phyloP scores from a whole-genome alignment of 2,888 invertebrate genomes.

The Aspidiotus destructor region DNA sequence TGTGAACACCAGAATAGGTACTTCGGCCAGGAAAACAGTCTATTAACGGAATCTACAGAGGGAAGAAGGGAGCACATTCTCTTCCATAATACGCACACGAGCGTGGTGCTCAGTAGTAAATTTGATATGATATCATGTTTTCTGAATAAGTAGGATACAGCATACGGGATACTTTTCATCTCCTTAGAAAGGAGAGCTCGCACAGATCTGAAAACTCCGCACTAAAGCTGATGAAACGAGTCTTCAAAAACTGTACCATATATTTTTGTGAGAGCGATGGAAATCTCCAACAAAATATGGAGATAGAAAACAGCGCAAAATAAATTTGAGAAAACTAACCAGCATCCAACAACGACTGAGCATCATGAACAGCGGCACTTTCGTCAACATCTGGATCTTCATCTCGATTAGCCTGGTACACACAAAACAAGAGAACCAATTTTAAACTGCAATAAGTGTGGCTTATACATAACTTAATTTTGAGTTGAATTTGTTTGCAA shows the following conservation, averaged over 20 bases:
- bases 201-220: not conserved
- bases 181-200: not conserved
- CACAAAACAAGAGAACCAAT: not conserved
- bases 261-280: too few species aligned
- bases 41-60: too few species aligned
- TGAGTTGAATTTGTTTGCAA: not conserved
- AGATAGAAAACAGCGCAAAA: too few species aligned
- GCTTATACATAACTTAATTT: not conserved
- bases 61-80: too few species aligned
- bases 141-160: not conserved
- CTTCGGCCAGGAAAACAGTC: too few species aligned
- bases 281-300: too few species aligned
- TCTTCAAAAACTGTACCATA: too few species aligned
- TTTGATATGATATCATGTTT: too few species aligned
- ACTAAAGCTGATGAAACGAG: not conserved
- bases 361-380: conserved; percentile 65
- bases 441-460: not conserved
- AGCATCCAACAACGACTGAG: conserved; percentile 65
- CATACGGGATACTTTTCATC: not conserved
- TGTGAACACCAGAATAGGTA: too few species aligned
- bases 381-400: conserved; percentile 68
- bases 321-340: conserved; percentile 45
- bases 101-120: too few species aligned
- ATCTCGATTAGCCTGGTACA: conserved; percentile 59
- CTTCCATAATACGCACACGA: too few species aligned